phyloP scores from a whole-genome alignment of 2,888 invertebrate genomes.

The Dione juno region DNA sequence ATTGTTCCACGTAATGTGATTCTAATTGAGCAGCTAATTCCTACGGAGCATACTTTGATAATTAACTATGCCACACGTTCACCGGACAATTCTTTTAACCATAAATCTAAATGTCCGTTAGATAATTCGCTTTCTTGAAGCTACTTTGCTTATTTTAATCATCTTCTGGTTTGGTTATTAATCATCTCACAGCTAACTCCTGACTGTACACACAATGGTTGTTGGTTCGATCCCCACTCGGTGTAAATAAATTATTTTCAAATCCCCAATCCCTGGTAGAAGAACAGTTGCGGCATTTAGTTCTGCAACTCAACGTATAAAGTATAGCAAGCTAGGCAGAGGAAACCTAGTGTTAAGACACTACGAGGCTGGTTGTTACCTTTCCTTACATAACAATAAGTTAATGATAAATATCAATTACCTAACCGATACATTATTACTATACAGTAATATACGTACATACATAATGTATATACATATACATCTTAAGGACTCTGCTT shows the following conservation, averaged over 20 bases:
- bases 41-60: constrained; percentile 69
- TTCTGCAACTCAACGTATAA: neutral
- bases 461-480: too few relatives aligned
- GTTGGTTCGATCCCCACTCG: too few relatives aligned
- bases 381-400: too few relatives aligned
- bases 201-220: too few relatives aligned
- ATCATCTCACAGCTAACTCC: too few relatives aligned
- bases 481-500: constrained; percentile 19
- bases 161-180: neutral
- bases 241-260: too few relatives aligned
- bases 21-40: constrained; percentile 82
- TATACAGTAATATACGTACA: too few relatives aligned
- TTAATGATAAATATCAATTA: too few relatives aligned
- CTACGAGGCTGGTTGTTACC: too few relatives aligned
- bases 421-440: too few relatives aligned
- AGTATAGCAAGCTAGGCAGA: neutral
- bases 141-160: neutral
- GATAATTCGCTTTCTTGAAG: neutral
- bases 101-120: constrained; percentile 13
- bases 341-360: too few relatives aligned
- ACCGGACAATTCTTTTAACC: constrained; percentile 38
- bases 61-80: constrained; percentile 59
- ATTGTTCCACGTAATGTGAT: constrained; percentile 80
- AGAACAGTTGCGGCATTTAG: neutral
- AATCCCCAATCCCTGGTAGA: neutral